Evolutionary conservation across 2,797 vertebrate species (phyloP), one percentile per base, ranked within the genome.

Genomic region (Eulemur albifrons): DNA sequence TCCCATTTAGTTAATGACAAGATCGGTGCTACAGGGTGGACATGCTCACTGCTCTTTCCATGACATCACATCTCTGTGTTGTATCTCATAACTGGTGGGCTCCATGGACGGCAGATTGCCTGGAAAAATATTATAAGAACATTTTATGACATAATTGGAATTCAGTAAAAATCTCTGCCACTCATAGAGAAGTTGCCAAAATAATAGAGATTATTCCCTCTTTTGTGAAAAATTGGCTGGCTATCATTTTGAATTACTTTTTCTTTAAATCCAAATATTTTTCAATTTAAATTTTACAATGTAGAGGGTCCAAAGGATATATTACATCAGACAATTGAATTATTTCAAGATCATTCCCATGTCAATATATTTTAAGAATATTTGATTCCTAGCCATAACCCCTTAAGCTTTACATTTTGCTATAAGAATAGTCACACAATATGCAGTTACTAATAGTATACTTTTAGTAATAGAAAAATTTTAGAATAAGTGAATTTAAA

Each of bases 211-310:
- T 52, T 11, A n/a, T 25, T 30, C 2, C 45, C 73, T 40, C 48
- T 20, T 63, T 3, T n/a, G 13, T 54, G 52, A 63, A 93, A 77
- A 86, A 2, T 65, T 88, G 7, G 1, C 65, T 18, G 23, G 7
- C 4, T 50, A 88, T 7, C 65, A 4, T 5, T 23, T 76, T 85
- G 27, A 35, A 63, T 81, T 80, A 20, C 1, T 73, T 91, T 95
- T 80, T 54, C 25, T 43, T 65, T 52, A 75, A 88, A 87, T 80
- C 50, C 18, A 57, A 70, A 76, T 43, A 54, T 25, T 67, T 82
- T 95, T 88, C 35, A 1, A 93, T 57, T 88, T 92, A 70, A 77
- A 45, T 80, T 77, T 96, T 93, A 75, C 48, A 81, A 65, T 83
- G 21, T 73, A 67, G 38, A 73, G 11, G 2, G 13, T 69, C 10